These are phyloP conservation scores for Cyrtodaria siliqua DNA, from an alignment of 2,888 invertebrate species.

Conservation along the genomic window DNA sequence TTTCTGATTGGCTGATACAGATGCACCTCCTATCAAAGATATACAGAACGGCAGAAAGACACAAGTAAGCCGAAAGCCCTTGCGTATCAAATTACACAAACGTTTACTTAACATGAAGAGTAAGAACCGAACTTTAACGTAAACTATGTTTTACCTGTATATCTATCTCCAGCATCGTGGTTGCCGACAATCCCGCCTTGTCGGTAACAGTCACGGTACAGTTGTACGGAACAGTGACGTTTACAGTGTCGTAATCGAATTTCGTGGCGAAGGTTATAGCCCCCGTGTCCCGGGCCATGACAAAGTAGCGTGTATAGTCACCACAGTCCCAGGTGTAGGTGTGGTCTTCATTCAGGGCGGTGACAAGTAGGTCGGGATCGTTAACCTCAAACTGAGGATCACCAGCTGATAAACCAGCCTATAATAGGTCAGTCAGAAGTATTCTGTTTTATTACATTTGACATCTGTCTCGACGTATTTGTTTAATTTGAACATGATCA, in stretches of 20 bases:
- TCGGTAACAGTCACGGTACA: conserved; percentile 58
- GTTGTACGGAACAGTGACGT: conserved; percentile 39
- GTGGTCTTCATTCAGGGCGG: conserved; percentile 18
- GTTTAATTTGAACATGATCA: too few species aligned
- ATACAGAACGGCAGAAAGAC: too few species aligned
- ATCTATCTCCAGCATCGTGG: conserved; percentile 49
- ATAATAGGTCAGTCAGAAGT: too few species aligned
- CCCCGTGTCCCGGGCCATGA: conserved; percentile 27
- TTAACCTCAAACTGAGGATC: conserved; percentile 22
- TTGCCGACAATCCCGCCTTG: conserved; percentile 51
- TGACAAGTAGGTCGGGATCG: conserved; percentile 45
- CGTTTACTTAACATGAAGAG: too few species aligned
- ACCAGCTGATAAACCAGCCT: conserved; percentile 34
- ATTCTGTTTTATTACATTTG: too few species aligned
- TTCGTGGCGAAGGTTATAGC: conserved; percentile 43
- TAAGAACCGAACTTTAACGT: too few species aligned
- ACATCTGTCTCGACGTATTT: too few species aligned
- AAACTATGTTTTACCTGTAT: conserved; percentile 43
- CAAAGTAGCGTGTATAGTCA: conserved; percentile 36
- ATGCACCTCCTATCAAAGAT: too few species aligned
- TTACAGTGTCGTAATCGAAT: conserved; percentile 54
- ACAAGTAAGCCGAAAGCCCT: too few species aligned
- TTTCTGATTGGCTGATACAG: too few species aligned
- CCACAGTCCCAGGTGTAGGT: conserved; percentile 31
- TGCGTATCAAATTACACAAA: too few species aligned